Evolutionary conservation across 2,113 vertebrate species (phyloP), one percentile per base, ranked within the genome.

Genomic region (Dryoscopus gambensis): DNA sequence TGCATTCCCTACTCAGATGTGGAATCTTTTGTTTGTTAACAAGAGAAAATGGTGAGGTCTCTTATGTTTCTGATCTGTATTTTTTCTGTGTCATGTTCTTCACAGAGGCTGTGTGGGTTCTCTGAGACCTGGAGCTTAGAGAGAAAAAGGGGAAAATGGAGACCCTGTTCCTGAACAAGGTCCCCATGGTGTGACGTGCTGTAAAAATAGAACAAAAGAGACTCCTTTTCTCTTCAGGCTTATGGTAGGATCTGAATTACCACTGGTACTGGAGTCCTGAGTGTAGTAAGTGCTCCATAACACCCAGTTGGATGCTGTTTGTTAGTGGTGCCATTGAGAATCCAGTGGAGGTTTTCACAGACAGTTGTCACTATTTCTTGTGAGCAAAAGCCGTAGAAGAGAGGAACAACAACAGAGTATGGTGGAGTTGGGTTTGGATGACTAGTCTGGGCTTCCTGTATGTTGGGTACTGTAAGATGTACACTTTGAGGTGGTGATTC

Each of bases 1-100:
- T 93, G 42, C 59, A 96, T 98, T 91, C 95, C 87, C 15, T 94
- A 44, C 79, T 78, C 96, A 75, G 87, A 97, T 35, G 71, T 92
- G 47, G 91, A 96, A 16, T 65, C 84, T 76, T 57, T 71, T 87
- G 81, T 77, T 65, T 1, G 0, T 31, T 70, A 89, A 88, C 47
- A 69, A 65, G 65, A 96, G 87, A 80, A 97, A 97, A 55, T 42
- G 74, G 89, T 96, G 90, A 97, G 84, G 60, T 63, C 20, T 86
- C 15, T 84, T 33, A 19, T 5, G 15, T 57, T 74, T 62, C 11
- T 59, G 33, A 33, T 62, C 49, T 67, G 24, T 59, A 50, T 78
- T n/a, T 67, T 84, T 91, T 69, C 60, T 24, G 24, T 30, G 28
- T 75, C 8, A 4, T 21, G 33, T 42, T 93, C 64, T 87, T 52